A percentile compares a stretch with the other conserved stretches of the same genome.
Conservation (phyloP, 2,113 vertebrate genomes). For the Astatotilapia flaviijosephi region DNA sequence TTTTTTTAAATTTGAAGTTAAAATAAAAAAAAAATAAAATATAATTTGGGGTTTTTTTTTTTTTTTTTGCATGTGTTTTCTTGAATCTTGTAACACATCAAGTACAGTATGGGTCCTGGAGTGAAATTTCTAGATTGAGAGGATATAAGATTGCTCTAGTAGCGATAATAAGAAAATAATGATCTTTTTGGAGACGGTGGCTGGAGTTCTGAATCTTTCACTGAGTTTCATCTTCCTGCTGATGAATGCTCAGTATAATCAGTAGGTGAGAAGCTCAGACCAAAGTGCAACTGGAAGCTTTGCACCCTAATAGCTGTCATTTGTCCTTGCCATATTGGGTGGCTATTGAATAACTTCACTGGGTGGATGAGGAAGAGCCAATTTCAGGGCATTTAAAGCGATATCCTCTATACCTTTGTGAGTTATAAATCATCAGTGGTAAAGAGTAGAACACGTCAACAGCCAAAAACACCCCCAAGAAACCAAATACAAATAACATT, state of each 20-base stretch:
- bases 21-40: not conserved
- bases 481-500: not conserved
- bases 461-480: not conserved
- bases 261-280: constrained; percentile 31
- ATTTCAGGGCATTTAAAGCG: constrained; percentile 30
- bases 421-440: constrained; percentile 44
- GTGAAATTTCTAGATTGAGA: not conserved
- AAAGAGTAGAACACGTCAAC: not conserved
- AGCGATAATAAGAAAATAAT: constrained; percentile 25
- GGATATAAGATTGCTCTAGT: not conserved
- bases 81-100: not conserved
- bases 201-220: not conserved
- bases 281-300: constrained; percentile 50
- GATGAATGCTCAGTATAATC: constrained; percentile 37
- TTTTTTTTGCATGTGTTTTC: not conserved
- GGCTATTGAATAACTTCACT: constrained; percentile 45
- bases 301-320: constrained; percentile 61
- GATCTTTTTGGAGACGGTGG: constrained; percentile 4
- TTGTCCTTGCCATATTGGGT: constrained; percentile 65
- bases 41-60: too few species aligned
- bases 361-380: not conserved
- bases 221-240: not conserved
- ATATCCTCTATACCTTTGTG: not conserved
- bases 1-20: too few species aligned
- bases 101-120: not conserved